Base-by-base conservation (phyloP, 2,113 vertebrate genomes). In the Lepidothrix coronata region DNA sequence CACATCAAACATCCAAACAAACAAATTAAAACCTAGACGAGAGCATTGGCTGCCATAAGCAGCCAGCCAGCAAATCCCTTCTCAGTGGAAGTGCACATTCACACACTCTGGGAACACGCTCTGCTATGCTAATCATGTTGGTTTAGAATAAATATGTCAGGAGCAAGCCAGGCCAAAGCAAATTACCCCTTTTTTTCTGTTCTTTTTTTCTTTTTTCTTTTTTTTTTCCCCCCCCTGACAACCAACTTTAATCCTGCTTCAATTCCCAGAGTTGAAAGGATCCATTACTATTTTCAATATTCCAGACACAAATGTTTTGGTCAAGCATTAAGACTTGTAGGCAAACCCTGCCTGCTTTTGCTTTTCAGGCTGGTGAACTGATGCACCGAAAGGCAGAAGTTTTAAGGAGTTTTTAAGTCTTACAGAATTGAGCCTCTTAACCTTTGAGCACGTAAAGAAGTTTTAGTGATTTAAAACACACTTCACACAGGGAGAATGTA, bases 41-140 rank as follows among this genome's bases (percentile, higher is more conserved):
- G 93, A 85, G 86, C 21, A 51, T 4, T 52, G 86, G 78, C 84
- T 95, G 88, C 84, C 88, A 51, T 12, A 31, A 74, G 84, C 70
- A 96, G 86, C n/a, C 85, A 95, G 87, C 78, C 90, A 92, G 84
- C 75, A 96, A 97, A 96, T 96, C 95, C 93, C 62, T 91, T 82
- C 88, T 95, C 93, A 90, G 70, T 94, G 70, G 88, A 79, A 72
- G 37, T 2, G 66, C 72, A 37, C 61, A 63, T 72, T 91, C 87
- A 23, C 49, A 31, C 1, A 37, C 68, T 73, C 79, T 24, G 44
- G 83, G 93, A 96, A 90, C 80, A 48, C 8, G 37, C 61, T 93
- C 88, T 90, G 78, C 92, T 89, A 44, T 70, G 91, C 88, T 95
- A 94, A 89, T 94, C 78, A 88, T 59, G 73, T 77, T 46, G 54